Percentiles rank a stretch among this genome's conserved stretches.
Evolutionary conservation across 2,113 vertebrate genomes (phyloP).

Genomic region (Jaculus jaculus): DNA sequence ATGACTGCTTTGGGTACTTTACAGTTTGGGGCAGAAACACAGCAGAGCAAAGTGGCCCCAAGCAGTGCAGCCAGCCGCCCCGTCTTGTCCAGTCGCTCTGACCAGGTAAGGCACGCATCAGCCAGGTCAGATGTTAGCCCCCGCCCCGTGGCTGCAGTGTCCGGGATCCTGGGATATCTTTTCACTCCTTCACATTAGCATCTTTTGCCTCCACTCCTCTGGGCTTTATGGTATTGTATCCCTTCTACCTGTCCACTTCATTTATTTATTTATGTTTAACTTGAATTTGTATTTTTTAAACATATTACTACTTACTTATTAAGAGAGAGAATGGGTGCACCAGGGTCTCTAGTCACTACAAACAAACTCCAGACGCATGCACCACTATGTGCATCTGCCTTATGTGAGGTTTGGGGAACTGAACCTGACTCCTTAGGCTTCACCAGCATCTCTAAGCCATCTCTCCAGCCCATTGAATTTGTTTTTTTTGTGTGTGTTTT

Average conservation of each 20-base stretch:
- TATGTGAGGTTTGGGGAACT: too few relatives aligned
- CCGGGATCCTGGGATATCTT: neutral
- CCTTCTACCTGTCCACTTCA: neutral
- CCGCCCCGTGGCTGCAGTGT: neutral
- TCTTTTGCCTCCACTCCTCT: neutral
- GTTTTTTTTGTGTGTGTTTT: too few relatives aligned
- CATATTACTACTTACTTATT: too few relatives aligned
- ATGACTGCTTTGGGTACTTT: conserved; percentile 13
- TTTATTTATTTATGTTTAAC: neutral
- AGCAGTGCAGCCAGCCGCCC: conserved; percentile 91
- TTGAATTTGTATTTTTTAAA: too few relatives aligned
- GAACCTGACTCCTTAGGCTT: too few relatives aligned
- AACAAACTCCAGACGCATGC: too few relatives aligned
- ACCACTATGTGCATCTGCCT: too few relatives aligned
- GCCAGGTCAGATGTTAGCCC: neutral
- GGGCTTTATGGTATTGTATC: neutral
- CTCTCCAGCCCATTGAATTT: neutral
- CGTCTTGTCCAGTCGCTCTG: conserved; percentile 86
- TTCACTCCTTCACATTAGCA: neutral
- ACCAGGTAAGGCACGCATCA: conserved; percentile 84
- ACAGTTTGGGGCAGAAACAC: conserved; percentile 94
- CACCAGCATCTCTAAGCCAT: neutral
- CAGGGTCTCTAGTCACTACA: too few relatives aligned
- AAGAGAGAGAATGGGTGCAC: too few relatives aligned
- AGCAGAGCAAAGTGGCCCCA: conserved; percentile 93